Base-by-base conservation (phyloP, 1,140 invertebrate genomes). In the Olivierus martensii region DNA sequence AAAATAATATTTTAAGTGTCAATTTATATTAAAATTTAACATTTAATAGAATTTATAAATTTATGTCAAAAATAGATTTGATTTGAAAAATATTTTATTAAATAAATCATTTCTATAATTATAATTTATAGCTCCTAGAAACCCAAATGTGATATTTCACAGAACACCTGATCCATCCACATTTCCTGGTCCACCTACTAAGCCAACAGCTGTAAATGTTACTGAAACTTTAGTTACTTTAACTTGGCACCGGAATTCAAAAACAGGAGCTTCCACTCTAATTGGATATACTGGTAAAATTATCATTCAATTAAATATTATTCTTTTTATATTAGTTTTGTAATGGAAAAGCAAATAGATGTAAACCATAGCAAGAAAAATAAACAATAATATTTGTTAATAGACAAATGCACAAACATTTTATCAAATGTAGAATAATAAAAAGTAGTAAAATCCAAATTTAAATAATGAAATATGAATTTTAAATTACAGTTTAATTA, bases 141-240 rank as follows among this genome's bases (percentile, higher is more conserved):
- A 89, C 72, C 83, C 84, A 12, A 86, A 84, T 34, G 82, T 84
- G 14, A 79, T 82, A 59, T 75, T 88, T 51, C 82, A 84, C 61
- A 77, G 84, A 42, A 80, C 82, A 78, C 59, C 80, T 0, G 83
- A 90, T 63, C 75, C 82, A 3, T 78, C 79, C 11, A 76, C 79
- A 0, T 79, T 89, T 61, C 90, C 90, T 0, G 77, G 79, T 37
- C 76, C 84, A 28, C 82, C 61, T 12, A 46, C 78, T 10, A 79
- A 82, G 65, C 86, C 85, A 1, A 62, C 68, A 55, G 76, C 87
- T 2, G 72, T 83, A 12, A 91, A 91, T 66, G 76, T 81, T 2
- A 85, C 83, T 1, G 79, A 83, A 59, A 82, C 76, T 3, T 79
- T 79, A 38, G 76, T 93, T 10, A 84, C 83, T 2, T 68, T 95